These are phyloP conservation scores for Meganola albula DNA, from an alignment of 2,888 invertebrate species.

Conservation along the genomic window DNA sequence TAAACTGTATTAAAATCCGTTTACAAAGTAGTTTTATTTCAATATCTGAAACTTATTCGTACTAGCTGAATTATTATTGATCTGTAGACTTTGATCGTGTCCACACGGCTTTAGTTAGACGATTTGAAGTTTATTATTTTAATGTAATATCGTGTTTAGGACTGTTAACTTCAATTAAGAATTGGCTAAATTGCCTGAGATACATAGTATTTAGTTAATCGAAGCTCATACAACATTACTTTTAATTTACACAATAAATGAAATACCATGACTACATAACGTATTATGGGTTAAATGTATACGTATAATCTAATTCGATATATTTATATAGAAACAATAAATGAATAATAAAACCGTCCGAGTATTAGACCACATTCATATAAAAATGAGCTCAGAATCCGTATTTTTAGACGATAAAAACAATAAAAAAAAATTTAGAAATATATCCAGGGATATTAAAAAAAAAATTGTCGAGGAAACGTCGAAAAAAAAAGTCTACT, in stretches of 20 bases:
- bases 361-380: conserved; percentile 31
- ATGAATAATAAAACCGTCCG: conserved; percentile 73
- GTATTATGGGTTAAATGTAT: conserved; percentile 46
- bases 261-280: conserved; percentile 56
- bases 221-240: conserved; percentile 62
- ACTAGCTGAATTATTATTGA: too few species aligned
- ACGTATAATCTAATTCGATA: conserved; percentile 32
- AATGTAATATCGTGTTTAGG: too few species aligned
- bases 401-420: conserved; percentile 17
- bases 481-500: conserved; percentile 36
- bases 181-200: too few species aligned
- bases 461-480: conserved; percentile 36
- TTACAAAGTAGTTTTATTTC: too few species aligned
- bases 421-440: conserved; percentile 22
- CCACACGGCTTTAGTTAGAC: too few species aligned
- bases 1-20: too few species aligned
- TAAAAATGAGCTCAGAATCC: conserved; percentile 44
- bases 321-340: conserved; percentile 68
- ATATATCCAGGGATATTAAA: conserved; percentile 21
- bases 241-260: conserved; percentile 44
- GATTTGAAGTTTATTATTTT: too few species aligned
- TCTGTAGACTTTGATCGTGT: too few species aligned
- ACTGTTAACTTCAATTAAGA: too few species aligned
- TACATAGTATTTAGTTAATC: too few species aligned
- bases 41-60: too few species aligned